These are phyloP conservation scores for Callorhinus ursinus DNA, from an alignment of 2,113 vertebrate genomes.

Conservation along the genomic window DNA sequence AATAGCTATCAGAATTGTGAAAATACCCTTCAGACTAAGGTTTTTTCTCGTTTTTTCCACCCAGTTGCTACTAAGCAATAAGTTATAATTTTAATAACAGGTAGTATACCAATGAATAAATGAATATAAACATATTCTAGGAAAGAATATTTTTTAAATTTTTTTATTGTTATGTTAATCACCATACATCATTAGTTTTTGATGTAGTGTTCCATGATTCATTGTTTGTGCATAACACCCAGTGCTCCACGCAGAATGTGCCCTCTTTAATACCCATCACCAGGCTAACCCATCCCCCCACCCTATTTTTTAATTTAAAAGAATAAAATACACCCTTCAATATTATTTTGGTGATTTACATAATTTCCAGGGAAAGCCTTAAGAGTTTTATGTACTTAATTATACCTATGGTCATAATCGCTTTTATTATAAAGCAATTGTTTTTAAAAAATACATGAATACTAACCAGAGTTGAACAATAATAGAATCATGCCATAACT, in stretches of 20 bases:
- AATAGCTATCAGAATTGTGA: neutral
- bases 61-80: neutral
- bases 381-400: neutral
- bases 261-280: no score
- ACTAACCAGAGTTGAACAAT: neutral
- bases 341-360: slow-evolving; percentile 39
- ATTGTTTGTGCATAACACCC: no score
- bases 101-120: neutral
- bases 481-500: neutral
- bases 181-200: no score
- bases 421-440: slow-evolving; percentile 21
- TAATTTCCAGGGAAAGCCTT: slow-evolving; percentile 22
- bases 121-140: neutral
- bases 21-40: neutral
- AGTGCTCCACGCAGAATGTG: no score
- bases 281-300: no score
- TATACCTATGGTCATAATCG: neutral
- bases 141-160: neutral
- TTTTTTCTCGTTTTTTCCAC: slow-evolving; percentile 11
- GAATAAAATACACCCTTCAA: neutral
- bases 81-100: slow-evolving; percentile 18
- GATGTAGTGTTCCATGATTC: no score
- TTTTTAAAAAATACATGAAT: neutral
- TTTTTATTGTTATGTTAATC: no score
- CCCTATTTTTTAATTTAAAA: slow-evolving; percentile 8